Percentiles rank a stretch among this genome's conserved stretches.
phyloP scores from a whole-genome alignment of 2,797 vertebrate species.

The Coracias cyanogaster region DNA sequence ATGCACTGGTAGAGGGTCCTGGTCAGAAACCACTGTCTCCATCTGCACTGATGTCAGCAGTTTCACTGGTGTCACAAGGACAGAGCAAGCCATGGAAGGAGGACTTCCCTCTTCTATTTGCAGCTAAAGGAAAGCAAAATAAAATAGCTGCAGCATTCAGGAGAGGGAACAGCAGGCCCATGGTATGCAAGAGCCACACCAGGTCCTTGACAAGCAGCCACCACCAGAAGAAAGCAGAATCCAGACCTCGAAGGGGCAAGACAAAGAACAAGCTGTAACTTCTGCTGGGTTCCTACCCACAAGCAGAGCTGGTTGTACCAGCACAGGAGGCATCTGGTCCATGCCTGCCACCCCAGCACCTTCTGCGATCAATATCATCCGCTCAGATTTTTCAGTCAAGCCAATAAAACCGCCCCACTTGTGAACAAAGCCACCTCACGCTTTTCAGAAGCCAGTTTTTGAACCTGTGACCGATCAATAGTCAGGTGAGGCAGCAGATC shows the following conservation, averaged over 20 bases:
- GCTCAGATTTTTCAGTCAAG: not conserved
- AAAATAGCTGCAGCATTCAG: not conserved
- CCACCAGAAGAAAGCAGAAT: not conserved
- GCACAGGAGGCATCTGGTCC: not conserved
- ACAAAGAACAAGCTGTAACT: not conserved
- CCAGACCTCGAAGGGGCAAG: not conserved
- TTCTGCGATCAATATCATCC: not conserved
- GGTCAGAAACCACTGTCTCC: not conserved
- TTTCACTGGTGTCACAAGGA: not conserved
- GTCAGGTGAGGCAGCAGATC: not conserved
- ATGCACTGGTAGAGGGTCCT: not conserved
- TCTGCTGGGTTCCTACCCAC: fast-evolving
- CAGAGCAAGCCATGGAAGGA: not conserved
- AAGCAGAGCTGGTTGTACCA: fast-evolving
- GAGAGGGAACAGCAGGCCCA: not conserved
- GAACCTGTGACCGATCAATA: not conserved
- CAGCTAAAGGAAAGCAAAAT: not conserved
- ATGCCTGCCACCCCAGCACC: not conserved
- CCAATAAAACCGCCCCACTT: not conserved
- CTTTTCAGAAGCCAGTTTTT: not conserved
- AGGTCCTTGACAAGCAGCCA: not conserved
- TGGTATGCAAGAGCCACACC: fast-evolving
- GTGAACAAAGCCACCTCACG: not conserved
- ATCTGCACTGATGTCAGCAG: not conserved
- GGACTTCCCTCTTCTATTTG: not conserved